Conservation (phyloP, 2,888 invertebrate species). For the Thecophora atra region DNA sequence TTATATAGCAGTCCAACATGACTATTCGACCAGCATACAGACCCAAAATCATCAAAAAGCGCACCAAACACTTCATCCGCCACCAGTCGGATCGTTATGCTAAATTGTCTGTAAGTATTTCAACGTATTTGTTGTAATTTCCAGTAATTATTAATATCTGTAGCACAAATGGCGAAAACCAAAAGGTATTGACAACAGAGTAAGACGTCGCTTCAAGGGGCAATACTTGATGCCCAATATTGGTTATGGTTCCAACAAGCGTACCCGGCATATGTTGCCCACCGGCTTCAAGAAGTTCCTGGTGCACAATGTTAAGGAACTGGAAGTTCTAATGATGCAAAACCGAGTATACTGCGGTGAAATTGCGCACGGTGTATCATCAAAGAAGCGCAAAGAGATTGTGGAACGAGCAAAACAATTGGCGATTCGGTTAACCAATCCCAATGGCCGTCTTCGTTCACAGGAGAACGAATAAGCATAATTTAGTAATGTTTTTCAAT, state of each 20-base stretch:
- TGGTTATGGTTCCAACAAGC: constrained; percentile 96
- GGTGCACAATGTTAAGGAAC: constrained; percentile 89
- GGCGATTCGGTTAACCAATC: constrained; percentile 94
- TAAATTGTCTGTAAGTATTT: constrained; percentile 81
- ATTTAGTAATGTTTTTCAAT: constrained; percentile 45
- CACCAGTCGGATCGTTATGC: constrained; percentile 99
- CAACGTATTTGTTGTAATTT: constrained; percentile 13
- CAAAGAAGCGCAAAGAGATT: constrained; percentile 96
- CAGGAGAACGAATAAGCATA: constrained; percentile 95
- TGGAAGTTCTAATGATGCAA: constrained; percentile 99
- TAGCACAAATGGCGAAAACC: constrained; percentile 99
- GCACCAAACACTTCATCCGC: constrained; percentile 97
- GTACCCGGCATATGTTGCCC: constrained; percentile 95
- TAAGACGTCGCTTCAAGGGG: constrained; percentile 98
- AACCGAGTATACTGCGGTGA: constrained; percentile 97
- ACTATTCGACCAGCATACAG: constrained; percentile 90
- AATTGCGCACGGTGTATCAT: constrained; percentile 96
- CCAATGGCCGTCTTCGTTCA: constrained; percentile 93
- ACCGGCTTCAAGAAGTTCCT: constrained; percentile 97
- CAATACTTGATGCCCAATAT: constrained; percentile 99
- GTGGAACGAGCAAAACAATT: constrained; percentile 97
- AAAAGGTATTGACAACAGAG: constrained; percentile 99
- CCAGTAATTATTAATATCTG: constrained; percentile 37
- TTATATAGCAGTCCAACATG: constrained; percentile 71
- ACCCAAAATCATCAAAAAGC: constrained; percentile 94